Percentiles rank a stretch among this genome's conserved stretches.
These are phyloP conservation scores for Cherax quadricarinatus DNA, from an alignment of 1,140 invertebrate species.

Conservation along the genomic window DNA sequence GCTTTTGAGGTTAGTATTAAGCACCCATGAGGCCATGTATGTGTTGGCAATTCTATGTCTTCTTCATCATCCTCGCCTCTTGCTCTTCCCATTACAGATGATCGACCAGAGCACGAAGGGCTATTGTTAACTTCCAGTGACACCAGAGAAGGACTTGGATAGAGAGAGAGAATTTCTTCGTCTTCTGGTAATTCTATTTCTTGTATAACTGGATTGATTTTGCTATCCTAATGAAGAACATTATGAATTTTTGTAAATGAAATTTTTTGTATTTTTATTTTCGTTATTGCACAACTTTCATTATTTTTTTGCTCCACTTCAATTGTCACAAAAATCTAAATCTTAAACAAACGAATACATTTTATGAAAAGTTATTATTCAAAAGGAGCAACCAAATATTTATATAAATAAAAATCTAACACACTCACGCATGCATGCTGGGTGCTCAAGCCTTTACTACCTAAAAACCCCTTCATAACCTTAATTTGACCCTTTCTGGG, in stretches of 20 bases:
- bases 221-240: conserved; percentile 74
- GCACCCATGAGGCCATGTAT: conserved; percentile 79
- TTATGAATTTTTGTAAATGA: background rate
- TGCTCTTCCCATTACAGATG: conserved; percentile 15
- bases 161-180: conserved; percentile 75
- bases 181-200: conserved; percentile 76
- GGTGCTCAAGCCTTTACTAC: no score
- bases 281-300: background rate
- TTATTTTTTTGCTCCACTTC: background rate
- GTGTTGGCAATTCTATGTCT: conserved; percentile 72
- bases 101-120: conserved; percentile 20
- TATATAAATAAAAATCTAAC: no score
- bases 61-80: conserved; percentile 42
- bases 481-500: no score
- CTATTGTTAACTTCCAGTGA: conserved; percentile 68
- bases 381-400: no score
- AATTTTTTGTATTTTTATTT: background rate
- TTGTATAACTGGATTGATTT: conserved; percentile 76
- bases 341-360: background rate
- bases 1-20: conserved; percentile 84
- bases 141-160: conserved; percentile 75
- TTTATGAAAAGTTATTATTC: no score
- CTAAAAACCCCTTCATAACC: no score
- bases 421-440: no score
- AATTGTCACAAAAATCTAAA: no score